Evolutionary conservation across 2,797 vertebrate genomes (phyloP).

Genomic region (Lutjanus campechanus): DNA sequence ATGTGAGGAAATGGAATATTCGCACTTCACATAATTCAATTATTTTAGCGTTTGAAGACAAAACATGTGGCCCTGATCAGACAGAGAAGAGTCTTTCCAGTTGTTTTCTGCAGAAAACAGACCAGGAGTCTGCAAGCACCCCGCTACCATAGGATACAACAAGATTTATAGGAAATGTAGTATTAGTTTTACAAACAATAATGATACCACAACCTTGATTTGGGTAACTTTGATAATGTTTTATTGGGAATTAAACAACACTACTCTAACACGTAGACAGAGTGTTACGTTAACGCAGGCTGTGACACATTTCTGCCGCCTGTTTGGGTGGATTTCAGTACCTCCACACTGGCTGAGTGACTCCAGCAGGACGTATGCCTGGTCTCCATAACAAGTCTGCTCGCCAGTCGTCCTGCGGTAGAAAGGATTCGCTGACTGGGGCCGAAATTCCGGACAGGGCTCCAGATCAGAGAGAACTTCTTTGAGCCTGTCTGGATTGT

Average conservation of each 20-base stretch:
- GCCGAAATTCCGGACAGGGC: constrained; percentile 79
- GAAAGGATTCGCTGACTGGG: constrained; percentile 82
- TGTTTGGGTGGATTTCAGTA: constrained; percentile 35
- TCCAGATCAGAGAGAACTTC: constrained; percentile 75
- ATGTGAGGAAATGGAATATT: no score
- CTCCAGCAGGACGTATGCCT: constrained; percentile 81
- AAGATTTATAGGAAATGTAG: background rate
- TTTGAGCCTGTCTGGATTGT: constrained; percentile 73
- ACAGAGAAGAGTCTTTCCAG: no score
- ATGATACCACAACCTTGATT: background rate
- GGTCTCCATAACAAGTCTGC: constrained; percentile 85
- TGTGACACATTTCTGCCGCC: background rate
- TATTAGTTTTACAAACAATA: background rate
- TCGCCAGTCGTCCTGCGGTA: constrained; percentile 78
- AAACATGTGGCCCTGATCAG: no score
- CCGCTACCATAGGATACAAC: background rate
- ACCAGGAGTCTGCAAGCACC: no score
- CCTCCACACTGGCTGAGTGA: constrained; percentile 81
- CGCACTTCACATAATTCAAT: no score
- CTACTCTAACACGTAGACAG: background rate
- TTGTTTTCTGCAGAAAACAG: no score
- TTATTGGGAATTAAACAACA: background rate
- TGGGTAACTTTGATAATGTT: background rate
- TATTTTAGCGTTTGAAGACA: no score
- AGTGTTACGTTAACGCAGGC: background rate